Conservation (phyloP, 2,888 invertebrate species). For the Rhagophthalmus giganteus region DNA sequence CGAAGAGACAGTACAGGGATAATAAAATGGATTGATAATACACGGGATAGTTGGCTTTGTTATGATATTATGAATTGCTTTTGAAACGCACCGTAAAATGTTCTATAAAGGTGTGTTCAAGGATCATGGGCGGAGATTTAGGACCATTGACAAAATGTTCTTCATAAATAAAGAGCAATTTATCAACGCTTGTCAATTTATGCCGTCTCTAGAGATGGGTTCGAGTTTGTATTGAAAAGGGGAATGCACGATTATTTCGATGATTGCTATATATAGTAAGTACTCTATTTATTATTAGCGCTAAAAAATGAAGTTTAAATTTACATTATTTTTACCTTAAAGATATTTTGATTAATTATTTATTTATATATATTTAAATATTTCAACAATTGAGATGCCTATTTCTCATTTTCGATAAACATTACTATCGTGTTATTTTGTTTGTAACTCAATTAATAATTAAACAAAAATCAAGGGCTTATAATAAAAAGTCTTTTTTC, state of each 20-base stretch:
- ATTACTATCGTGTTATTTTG: too few species aligned
- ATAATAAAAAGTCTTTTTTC: too few species aligned
- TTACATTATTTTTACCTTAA: too few species aligned
- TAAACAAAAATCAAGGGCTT: too few species aligned
- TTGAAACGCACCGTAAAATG: slow-evolving; percentile 27
- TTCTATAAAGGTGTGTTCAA: slow-evolving; percentile 25
- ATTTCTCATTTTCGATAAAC: too few species aligned
- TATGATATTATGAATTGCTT: slow-evolving; percentile 28
- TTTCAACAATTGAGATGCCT: too few species aligned
- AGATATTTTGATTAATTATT: too few species aligned
- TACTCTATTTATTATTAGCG: too few species aligned
- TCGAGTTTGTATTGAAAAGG: not conserved
- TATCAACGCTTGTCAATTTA: slow-evolving; percentile 29
- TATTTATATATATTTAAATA: too few species aligned
- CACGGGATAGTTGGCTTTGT: slow-evolving; percentile 26
- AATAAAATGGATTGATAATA: slow-evolving; percentile 23
- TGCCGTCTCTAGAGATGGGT: slow-evolving; percentile 19
- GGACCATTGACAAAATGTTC: slow-evolving; percentile 29
- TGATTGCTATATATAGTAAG: not conserved
- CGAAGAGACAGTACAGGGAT: slow-evolving; percentile 8
- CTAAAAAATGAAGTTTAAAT: too few species aligned
- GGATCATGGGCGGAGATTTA: slow-evolving; percentile 27
- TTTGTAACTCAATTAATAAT: too few species aligned
- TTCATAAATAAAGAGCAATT: slow-evolving; percentile 27
- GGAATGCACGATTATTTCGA: slow-evolving; percentile 4